Evolutionary conservation across 2,797 vertebrate genomes (phyloP), one percentile per base, ranked within the genome.

Genomic region (Pseudochaenichthys georgianus): DNA sequence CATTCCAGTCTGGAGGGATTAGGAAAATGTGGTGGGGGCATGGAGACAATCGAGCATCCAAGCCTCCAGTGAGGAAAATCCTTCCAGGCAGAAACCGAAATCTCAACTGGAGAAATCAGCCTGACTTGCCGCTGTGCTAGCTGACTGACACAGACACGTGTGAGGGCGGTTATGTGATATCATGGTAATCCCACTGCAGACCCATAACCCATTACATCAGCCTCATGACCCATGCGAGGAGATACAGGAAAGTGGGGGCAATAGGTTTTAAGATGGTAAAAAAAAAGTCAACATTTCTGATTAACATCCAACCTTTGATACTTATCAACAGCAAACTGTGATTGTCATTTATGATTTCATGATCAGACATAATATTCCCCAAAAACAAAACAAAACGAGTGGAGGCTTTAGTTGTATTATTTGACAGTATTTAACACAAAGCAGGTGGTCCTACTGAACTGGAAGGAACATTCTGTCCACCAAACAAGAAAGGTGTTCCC

Each of bases 1-100:
- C 78, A 45, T 70, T 59, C 58, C 63, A 42, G 70, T 84, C 86
- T 74, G 77, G 83, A 71, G 53, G 83, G 91, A 92, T 94, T 94
- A 93, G 84, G 70, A 85, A 86, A 88, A 92, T 75, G 71, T 73
- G 74, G 83, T 42, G 74, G 58, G 72, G 64, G 74, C 69, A 69
- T 5, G 53, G 78, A 78, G 82, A 83, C 80, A 54, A 91, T 83
- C 19, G 45, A 74, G 74, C 82, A 84, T 80, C 87, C 76, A 6
- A 81, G 73, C 61, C 61, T 77, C 73, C 28, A 28, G 70, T 19
- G 73, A 73, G 70, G 57, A 75, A 90, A 89, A 91, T 86, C 83
- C 84, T 77, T 74, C 73, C 45, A 69, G 76, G 73, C 81, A 73
- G 54, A 52, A 73, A 82, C 51, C 67, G 34, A 81, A 80, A 82